Evolutionary conservation across 2,888 invertebrate species (phyloP), one percentile per base, ranked within the genome.

Genomic region (Panorpa germanica): DNA sequence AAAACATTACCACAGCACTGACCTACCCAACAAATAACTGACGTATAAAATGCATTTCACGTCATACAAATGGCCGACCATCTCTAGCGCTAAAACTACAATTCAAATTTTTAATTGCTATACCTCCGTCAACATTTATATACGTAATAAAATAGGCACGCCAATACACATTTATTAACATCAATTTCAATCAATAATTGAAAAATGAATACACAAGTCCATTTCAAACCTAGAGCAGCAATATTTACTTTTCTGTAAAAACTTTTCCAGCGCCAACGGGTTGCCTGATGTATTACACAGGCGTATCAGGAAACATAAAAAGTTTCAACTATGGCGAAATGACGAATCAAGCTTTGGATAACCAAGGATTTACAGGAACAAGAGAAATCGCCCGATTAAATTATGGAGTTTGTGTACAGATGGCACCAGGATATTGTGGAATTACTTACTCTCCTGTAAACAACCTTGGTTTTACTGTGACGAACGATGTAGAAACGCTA

Each of bases 321-420:
- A 76, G 80, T 48, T 82, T 82, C 41, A 82, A 83, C 51, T 82
- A 74, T 47, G 76, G 70, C 0, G 58, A 65, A 2, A 60, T 65
- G 1, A 63, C 64, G 8, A 70, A 69, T 43, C 58, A 65, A 2
- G 53, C 53, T 1, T 55, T 60, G 5, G 59, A 63, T 3, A 59
- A 65, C 0, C 54, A 63, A n/a, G 54, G 54, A 2, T 46, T 53
- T 7, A 45, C 55, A 31, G 80, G 78, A 2, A 74, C 77, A 0
- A 53, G 82, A 17, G 72, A 82, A 49, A 53, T 83, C 33, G 69
- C 63, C 3, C 72, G 70, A 45, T 53, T 69, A 37, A 69, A 70
- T 48, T 83, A 83, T 45, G 81, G 81, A 4, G 69, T 80, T 29
- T 83, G 83, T 41, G 63, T 83, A 12, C 58, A 70, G 42, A 71